phyloP scores from a whole-genome alignment of 2,113 vertebrate genomes.

The Centropus bengalensis region DNA sequence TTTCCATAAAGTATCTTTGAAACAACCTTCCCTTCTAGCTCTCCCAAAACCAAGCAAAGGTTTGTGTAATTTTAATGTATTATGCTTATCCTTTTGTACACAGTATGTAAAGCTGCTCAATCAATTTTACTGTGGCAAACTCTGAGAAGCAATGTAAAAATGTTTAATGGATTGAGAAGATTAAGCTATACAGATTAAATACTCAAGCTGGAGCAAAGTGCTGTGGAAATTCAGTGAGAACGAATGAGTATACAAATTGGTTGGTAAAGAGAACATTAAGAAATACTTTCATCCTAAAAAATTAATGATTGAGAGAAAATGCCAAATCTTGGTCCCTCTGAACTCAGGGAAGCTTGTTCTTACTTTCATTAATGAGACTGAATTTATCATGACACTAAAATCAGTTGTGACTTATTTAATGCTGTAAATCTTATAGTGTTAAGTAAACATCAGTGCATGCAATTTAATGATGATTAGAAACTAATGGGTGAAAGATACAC shows the following conservation, averaged over 20 bases:
- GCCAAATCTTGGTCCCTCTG: not conserved
- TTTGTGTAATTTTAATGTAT: not conserved
- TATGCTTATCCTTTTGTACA: not conserved
- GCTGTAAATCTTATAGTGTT: not conserved
- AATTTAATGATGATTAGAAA: not conserved
- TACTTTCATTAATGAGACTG: not conserved
- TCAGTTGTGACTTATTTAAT: not conserved
- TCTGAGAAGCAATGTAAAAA: not conserved
- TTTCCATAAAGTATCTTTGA: not conserved
- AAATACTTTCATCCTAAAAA: not conserved
- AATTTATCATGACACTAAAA: not conserved
- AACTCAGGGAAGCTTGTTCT: not conserved
- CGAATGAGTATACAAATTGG: not conserved
- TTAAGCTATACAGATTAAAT: not conserved
- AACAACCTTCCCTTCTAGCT: fast-evolving
- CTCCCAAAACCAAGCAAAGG: fast-evolving
- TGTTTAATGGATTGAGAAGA: not conserved
- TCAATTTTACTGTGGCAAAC: not conserved
- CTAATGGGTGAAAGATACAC: not conserved
- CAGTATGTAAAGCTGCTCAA: not conserved
- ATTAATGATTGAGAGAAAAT: not conserved
- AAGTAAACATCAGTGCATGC: not conserved
- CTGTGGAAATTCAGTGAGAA: not conserved
- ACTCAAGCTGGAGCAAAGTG: not conserved
- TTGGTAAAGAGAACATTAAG: not conserved